Conservation (phyloP, 2,113 vertebrate genomes). For the Semicossyphus pulcher region DNA sequence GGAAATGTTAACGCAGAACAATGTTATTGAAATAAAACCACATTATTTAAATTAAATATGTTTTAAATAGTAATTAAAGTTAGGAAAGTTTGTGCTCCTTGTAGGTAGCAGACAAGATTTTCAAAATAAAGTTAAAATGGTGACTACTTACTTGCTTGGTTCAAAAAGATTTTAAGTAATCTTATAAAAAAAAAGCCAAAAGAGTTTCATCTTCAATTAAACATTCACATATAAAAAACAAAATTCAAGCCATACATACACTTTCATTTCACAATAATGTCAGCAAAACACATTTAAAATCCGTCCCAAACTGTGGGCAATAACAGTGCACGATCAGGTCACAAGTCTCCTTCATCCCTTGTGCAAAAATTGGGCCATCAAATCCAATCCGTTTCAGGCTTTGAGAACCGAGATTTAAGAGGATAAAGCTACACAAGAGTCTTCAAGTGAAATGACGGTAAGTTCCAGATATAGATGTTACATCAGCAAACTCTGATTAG, state of each 20-base stretch:
- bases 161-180: constrained; percentile 2
- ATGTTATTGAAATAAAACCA: constrained; percentile 19
- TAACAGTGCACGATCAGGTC: constrained; percentile 66
- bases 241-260: constrained; percentile 23
- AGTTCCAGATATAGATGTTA: constrained; percentile 41
- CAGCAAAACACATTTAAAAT: constrained; percentile 37
- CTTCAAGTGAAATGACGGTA: constrained; percentile 39
- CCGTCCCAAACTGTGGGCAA: constrained; percentile 30
- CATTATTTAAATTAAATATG: neutral
- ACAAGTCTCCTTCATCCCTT: constrained; percentile 42
- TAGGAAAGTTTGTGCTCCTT: neutral
- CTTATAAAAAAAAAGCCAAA: neutral
- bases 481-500: constrained; percentile 76
- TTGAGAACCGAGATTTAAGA: constrained; percentile 36
- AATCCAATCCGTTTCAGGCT: constrained; percentile 44
- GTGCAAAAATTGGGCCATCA: constrained; percentile 63
- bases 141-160: neutral
- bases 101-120: neutral
- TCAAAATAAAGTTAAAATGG: constrained; percentile 1
- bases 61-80: constrained; percentile 6
- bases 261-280: constrained; percentile 45
- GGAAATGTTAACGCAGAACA: constrained; percentile 15
- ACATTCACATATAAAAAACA: constrained; percentile 26
- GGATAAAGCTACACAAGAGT: constrained; percentile 52
- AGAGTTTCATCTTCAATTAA: constrained; percentile 4